A percentile compares a stretch with the other conserved stretches of the same genome.
These are phyloP conservation scores for Trinorchestia longiramus DNA, from an alignment of 1,140 invertebrate species.

Conservation along the genomic window DNA sequence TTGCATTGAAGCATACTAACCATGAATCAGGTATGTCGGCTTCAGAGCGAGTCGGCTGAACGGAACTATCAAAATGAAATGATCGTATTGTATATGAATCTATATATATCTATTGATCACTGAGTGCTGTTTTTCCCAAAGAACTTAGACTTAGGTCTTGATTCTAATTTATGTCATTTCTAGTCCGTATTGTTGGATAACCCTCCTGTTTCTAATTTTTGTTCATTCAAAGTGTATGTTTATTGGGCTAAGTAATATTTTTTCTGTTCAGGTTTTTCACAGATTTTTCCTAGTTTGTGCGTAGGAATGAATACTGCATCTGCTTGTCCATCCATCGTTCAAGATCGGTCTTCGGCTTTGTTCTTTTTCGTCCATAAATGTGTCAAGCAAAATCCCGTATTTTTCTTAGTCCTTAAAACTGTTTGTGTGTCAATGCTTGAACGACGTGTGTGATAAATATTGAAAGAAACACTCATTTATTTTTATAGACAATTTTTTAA, in stretches of 20 bases:
- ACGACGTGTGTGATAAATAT: no score
- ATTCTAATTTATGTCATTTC: not conserved
- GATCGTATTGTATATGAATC: not conserved
- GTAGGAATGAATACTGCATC: not conserved
- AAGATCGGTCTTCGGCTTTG: not conserved
- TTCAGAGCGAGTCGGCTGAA: not conserved
- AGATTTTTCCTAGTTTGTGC: not conserved
- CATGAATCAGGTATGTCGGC: not conserved
- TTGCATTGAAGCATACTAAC: not conserved
- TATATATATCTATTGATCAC: not conserved
- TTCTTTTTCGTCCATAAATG: not conserved
- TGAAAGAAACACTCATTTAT: no score
- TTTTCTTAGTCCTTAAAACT: not conserved
- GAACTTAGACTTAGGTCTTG: not conserved
- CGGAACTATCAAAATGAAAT: not conserved
- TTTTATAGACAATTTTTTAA: no score
- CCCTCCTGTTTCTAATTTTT: not conserved
- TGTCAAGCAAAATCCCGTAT: not conserved
- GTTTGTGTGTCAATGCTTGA: not conserved
- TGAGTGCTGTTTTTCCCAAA: constrained; percentile 13
- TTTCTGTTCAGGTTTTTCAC: not conserved
- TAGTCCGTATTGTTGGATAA: not conserved
- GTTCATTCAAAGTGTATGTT: not conserved
- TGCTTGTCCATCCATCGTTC: not conserved
- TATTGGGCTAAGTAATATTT: not conserved